These are phyloP conservation scores for Platysternon megacephalum DNA, from an alignment of 2,113 vertebrate species.

Conservation along the genomic window DNA sequence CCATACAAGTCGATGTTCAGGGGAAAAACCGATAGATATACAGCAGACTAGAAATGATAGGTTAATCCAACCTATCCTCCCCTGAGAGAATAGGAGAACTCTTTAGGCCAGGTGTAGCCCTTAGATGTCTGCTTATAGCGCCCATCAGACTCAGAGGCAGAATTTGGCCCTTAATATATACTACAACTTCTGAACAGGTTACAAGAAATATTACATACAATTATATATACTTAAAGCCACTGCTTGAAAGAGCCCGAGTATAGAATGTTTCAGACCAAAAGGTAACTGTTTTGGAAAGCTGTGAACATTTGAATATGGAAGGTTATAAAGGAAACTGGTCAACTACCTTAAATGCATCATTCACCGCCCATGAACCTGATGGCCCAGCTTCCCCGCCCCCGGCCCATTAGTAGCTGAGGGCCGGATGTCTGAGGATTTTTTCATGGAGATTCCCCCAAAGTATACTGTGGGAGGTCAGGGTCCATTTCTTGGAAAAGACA, in stretches of 20 bases:
- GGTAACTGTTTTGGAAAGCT: background rate
- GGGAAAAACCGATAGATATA: background rate
- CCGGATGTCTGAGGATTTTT: background rate
- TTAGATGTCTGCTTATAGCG: background rate
- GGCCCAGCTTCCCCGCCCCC: no score
- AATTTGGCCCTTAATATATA: fast-evolving
- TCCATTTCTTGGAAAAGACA: background rate
- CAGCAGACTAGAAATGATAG: background rate
- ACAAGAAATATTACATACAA: background rate
- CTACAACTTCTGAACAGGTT: background rate
- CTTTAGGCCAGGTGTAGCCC: background rate
- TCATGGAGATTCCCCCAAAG: background rate
- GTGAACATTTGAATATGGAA: background rate
- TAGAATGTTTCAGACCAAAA: background rate
- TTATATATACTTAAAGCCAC: background rate
- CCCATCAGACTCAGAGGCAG: background rate
- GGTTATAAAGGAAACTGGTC: background rate
- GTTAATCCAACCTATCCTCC: background rate
- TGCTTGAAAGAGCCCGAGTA: background rate
- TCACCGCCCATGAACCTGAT: background rate
- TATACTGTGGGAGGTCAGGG: background rate
- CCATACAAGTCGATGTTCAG: fast-evolving
- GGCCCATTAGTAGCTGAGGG: no score
- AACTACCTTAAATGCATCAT: background rate
- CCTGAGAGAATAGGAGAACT: background rate